phyloP scores from a whole-genome alignment of 1,140 invertebrate genomes.

The Megalopta genalis region DNA sequence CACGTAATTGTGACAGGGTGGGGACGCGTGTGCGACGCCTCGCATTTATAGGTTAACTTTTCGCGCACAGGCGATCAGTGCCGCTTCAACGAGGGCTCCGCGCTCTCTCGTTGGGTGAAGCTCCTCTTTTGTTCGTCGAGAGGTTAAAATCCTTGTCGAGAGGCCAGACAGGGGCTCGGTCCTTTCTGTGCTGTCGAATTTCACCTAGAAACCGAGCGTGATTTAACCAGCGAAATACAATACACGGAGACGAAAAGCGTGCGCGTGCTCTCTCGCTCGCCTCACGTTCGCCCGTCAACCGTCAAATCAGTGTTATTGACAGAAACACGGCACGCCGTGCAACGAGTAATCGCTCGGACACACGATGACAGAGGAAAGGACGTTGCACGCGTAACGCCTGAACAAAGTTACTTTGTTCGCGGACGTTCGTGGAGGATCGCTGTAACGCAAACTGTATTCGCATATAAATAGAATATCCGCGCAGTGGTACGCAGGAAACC shows the following conservation, averaged over 20 bases:
- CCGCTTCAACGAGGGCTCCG: slow-evolving; percentile 35
- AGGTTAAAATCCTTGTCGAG: slow-evolving; percentile 15
- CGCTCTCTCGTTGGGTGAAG: slow-evolving; percentile 5
- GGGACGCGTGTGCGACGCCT: slow-evolving; percentile 46
- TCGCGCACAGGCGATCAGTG: slow-evolving; percentile 47
- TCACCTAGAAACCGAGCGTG: background rate
- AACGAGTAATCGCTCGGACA: background rate
- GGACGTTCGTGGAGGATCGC: slow-evolving; percentile 24
- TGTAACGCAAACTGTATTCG: slow-evolving; percentile 21
- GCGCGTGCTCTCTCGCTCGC: too few relatives aligned
- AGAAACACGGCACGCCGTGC: background rate
- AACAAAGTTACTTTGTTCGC: slow-evolving; percentile 47
- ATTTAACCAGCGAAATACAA: background rate
- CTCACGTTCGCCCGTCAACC: background rate
- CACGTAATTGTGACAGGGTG: slow-evolving; percentile 55
- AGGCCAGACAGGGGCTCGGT: background rate
- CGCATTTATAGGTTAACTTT: slow-evolving; percentile 51
- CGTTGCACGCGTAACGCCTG: background rate
- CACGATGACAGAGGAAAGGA: slow-evolving; percentile 13
- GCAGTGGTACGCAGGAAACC: slow-evolving; percentile 22
- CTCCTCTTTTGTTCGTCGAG: slow-evolving; percentile 25
- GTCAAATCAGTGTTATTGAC: background rate
- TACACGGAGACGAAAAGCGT: too few relatives aligned
- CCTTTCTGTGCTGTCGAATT: background rate
- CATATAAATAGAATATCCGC: slow-evolving; percentile 58